phyloP scores from a whole-genome alignment of 2,113 vertebrate genomes.

The Caracal caracal region DNA sequence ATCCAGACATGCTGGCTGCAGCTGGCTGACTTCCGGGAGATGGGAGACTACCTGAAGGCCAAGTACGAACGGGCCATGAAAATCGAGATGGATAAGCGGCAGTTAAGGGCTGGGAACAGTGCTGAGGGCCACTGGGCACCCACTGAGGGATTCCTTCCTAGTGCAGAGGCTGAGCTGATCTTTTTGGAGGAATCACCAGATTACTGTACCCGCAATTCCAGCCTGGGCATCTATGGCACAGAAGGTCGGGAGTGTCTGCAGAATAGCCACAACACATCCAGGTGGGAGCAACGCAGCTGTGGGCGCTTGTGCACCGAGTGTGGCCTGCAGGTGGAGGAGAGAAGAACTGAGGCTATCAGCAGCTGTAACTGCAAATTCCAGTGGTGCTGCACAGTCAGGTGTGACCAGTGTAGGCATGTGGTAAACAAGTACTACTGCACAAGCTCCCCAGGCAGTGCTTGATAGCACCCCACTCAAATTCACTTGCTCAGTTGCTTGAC shows the following conservation, averaged over 20 bases:
- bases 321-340: slow-evolving; percentile 91
- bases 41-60: slow-evolving; percentile 93
- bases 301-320: slow-evolving; percentile 93
- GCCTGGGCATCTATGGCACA: slow-evolving; percentile 92
- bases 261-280: slow-evolving; percentile 85
- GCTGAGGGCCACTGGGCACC: slow-evolving; percentile 91
- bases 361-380: slow-evolving; percentile 98
- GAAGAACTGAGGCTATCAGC: slow-evolving; percentile 87
- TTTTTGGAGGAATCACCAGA: slow-evolving; percentile 96
- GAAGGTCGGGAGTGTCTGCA: slow-evolving; percentile 96
- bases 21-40: slow-evolving; percentile 93
- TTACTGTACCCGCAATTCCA: slow-evolving; percentile 94
- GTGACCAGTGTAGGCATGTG: slow-evolving; percentile 91
- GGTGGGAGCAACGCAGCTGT: slow-evolving; percentile 92
- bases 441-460: background rate
- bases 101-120: slow-evolving; percentile 91
- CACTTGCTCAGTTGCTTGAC: background rate
- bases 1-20: slow-evolving; percentile 98
- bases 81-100: slow-evolving; percentile 94
- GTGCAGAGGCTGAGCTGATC: slow-evolving; percentile 90
- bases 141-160: slow-evolving; percentile 87
- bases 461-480: background rate
- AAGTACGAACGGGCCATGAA: slow-evolving; percentile 94
- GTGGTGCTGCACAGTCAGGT: slow-evolving; percentile 97
- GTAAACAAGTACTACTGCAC: slow-evolving; percentile 93